Conservation (phyloP, 2,888 invertebrate species). For the Netelia virgata region DNA sequence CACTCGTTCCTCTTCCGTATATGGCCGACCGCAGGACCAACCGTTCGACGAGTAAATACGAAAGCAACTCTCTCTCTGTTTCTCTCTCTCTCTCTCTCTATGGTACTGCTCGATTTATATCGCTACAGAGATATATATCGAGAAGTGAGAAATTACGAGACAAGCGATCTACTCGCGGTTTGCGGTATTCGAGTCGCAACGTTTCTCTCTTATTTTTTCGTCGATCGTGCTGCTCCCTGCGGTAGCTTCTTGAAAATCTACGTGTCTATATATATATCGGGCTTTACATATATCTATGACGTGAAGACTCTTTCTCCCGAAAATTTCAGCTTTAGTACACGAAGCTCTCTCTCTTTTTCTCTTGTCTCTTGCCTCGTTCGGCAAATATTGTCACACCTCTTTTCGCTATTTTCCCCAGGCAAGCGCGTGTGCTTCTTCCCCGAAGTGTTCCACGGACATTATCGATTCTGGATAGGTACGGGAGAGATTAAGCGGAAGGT, state of each 20-base stretch:
- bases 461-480: slow-evolving; percentile 48
- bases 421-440: slow-evolving; percentile 40
- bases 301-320: slow-evolving; percentile 39
- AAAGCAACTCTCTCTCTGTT: slow-evolving; percentile 12
- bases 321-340: slow-evolving; percentile 56
- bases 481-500: slow-evolving; percentile 27
- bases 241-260: not conserved
- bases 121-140: not conserved
- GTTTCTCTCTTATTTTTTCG: slow-evolving; percentile 1
- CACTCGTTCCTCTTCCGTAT: slow-evolving; percentile 4
- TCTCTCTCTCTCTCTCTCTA: slow-evolving; percentile 4
- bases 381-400: slow-evolving; percentile 74
- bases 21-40: slow-evolving; percentile 6
- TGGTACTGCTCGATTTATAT: not conserved
- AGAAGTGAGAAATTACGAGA: slow-evolving; percentile 19
- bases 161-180: not conserved
- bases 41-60: slow-evolving; percentile 14
- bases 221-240: not conserved
- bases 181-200: not conserved
- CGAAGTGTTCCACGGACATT: slow-evolving; percentile 26
- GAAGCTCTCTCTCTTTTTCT: slow-evolving; percentile 26
- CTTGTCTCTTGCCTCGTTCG: slow-evolving; percentile 39
- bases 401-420: slow-evolving; percentile 61
- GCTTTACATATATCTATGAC: not conserved
- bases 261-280: slow-evolving; percentile 2